These are phyloP conservation scores for Adelges cooleyi DNA, from an alignment of 1,140 invertebrate genomes.

Conservation along the genomic window DNA sequence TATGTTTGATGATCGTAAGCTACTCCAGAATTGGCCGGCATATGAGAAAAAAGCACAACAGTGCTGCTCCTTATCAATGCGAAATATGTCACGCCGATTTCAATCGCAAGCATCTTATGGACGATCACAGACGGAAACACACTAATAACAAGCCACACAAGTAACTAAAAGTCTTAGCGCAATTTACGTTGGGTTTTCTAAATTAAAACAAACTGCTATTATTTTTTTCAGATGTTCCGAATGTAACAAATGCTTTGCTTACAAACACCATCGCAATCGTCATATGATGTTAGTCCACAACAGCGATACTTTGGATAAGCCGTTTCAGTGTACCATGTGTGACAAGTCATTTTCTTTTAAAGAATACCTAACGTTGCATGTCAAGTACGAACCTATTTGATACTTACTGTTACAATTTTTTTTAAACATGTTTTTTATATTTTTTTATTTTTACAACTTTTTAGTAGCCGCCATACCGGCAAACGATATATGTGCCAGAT, in stretches of 20 bases:
- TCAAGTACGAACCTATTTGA: background rate
- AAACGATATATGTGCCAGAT: slow-evolving; percentile 41
- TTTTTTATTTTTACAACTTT: background rate
- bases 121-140: slow-evolving; percentile 14
- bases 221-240: background rate
- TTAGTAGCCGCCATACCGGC: slow-evolving; percentile 34
- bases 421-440: background rate
- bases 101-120: slow-evolving; percentile 15
- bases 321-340: slow-evolving; percentile 60
- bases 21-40: slow-evolving; percentile 22
- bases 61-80: slow-evolving; percentile 20
- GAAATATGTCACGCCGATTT: slow-evolving; percentile 7
- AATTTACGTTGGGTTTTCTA: background rate
- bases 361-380: slow-evolving; percentile 55
- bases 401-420: too few relatives aligned
- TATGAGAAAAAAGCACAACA: slow-evolving; percentile 22
- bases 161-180: background rate
- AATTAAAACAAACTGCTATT: background rate
- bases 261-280: slow-evolving; percentile 10
- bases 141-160: slow-evolving; percentile 21
- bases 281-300: slow-evolving; percentile 20
- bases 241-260: slow-evolving; percentile 15
- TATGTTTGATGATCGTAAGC: slow-evolving; percentile 7
- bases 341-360: slow-evolving; percentile 59
- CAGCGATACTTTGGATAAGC: slow-evolving; percentile 60